Evolutionary conservation across 2,113 vertebrate genomes (phyloP).

Genomic region (Trematocara stigmaticum): DNA sequence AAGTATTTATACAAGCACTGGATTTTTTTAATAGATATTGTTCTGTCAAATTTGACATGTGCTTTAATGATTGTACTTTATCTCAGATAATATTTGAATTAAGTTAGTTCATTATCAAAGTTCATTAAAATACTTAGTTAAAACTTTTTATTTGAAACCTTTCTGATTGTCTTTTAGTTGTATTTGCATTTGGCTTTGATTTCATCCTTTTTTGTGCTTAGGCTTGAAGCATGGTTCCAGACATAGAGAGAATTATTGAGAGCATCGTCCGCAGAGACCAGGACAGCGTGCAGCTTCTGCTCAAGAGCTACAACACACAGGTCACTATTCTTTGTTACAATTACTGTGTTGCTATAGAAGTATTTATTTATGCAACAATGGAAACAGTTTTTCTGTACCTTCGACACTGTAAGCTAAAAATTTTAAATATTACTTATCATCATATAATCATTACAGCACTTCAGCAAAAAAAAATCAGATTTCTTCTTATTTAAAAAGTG

Average conservation of each 20-base stretch:
- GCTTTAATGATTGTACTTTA: neutral
- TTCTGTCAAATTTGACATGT: neutral
- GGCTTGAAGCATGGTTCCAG: slow-evolving; percentile 40
- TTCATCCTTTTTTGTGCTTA: neutral
- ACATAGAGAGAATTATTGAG: slow-evolving; percentile 59
- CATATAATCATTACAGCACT: neutral
- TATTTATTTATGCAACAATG: neutral
- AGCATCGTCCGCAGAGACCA: slow-evolving; percentile 60
- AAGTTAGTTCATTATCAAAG: neutral
- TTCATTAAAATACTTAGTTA: neutral
- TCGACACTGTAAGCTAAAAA: fast-evolving
- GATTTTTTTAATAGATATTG: fast-evolving
- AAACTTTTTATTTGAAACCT: neutral
- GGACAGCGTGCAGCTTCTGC: slow-evolving; percentile 54
- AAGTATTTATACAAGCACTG: neutral
- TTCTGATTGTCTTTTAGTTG: neutral
- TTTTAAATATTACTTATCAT: neutral
- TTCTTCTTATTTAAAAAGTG: neutral
- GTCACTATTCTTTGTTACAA: slow-evolving; percentile 13
- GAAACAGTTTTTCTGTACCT: neutral
- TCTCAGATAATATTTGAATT: neutral
- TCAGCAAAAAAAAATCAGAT: neutral
- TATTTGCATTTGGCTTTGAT: neutral
- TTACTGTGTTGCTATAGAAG: neutral
- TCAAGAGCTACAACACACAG: slow-evolving; percentile 63